Percentiles rank a stretch among this genome's conserved stretches.
Conservation (phyloP, 2,113 vertebrate species). For the Tragelaphus imberbis region DNA sequence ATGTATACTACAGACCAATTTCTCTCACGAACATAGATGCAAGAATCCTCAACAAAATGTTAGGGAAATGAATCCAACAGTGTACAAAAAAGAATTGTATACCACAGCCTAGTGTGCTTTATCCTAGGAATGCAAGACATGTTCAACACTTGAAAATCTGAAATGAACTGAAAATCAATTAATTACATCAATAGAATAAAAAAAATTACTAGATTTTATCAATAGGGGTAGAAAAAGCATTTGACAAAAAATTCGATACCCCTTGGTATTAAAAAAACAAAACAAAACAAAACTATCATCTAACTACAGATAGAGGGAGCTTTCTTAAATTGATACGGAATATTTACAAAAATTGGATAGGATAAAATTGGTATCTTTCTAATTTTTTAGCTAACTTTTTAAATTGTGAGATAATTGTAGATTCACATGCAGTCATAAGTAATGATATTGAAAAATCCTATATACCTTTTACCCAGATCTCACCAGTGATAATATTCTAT, state of each 20-base stretch:
- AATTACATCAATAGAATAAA: not conserved
- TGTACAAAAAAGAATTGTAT: not conserved
- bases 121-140: not conserved
- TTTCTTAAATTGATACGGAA: not conserved
- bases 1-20: not conserved
- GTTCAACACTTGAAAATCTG: not conserved
- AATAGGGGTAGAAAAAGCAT: not conserved
- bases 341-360: not conserved
- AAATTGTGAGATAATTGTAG: not conserved
- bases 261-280: not conserved
- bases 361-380: not conserved
- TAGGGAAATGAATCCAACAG: not conserved
- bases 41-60: not conserved
- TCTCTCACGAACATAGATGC: not conserved
- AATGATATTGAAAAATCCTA: not conserved
- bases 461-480: not conserved
- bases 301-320: not conserved
- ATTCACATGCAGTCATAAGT: not conserved
- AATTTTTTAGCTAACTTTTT: not conserved
- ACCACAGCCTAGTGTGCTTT: not conserved
- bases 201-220: not conserved
- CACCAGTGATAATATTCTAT: not conserved
- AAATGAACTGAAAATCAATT: not conserved
- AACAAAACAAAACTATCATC: not conserved
- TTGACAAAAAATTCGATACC: not conserved